Evolutionary conservation across 2,113 vertebrate genomes (phyloP), one percentile per base, ranked within the genome.

Genomic region (Arothron firmamentum): DNA sequence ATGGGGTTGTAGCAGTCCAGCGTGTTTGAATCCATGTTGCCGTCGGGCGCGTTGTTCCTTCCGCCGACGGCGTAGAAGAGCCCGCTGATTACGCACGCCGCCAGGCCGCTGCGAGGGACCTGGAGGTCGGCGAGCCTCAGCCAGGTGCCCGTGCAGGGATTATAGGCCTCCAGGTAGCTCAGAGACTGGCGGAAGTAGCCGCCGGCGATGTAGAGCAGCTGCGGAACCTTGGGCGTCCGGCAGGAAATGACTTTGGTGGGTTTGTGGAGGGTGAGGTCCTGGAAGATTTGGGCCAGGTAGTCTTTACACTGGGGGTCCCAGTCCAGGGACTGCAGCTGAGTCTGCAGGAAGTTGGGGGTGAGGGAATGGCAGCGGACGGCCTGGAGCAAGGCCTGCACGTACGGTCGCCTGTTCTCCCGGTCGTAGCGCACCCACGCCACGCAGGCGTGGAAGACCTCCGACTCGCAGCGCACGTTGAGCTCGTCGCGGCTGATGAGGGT

Each of bases 391-490:
- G 96, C 96, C 52, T 93, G 94, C 0, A 97, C 90, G 4, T 93
- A 97, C 0, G 91, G 94, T 0, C 92, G 91, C 0, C 96, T 91
- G 70, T 86, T 87, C 59, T 92, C 89, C 0, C 88, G 90, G 87
- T 98, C 96, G 4, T 94, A 95, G 23, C 92, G 92, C 31, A 98
- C 95, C 96, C 96, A 98, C 19, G 92, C 88, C 85, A 96, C 93
- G 17, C 96, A 98, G 0, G 96, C 96, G 43, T 95, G 93, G 87
- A 96, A 98, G 43, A 98, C 96, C 67, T 97, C 95, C 0, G 95
- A 98, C 85, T 98, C 96, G 14, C 96, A 96, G 72, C 94, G 96
- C 38, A 98, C 96, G 6, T 98, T 98, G 62, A 98, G 91, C 80
- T 98, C 96, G 1, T 98, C 96, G 0, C 95, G 93, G 83, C 94